Percentiles rank a stretch among this genome's conserved stretches.
Conservation (phyloP, 2,888 invertebrate species). For the Cantharis rufa region DNA sequence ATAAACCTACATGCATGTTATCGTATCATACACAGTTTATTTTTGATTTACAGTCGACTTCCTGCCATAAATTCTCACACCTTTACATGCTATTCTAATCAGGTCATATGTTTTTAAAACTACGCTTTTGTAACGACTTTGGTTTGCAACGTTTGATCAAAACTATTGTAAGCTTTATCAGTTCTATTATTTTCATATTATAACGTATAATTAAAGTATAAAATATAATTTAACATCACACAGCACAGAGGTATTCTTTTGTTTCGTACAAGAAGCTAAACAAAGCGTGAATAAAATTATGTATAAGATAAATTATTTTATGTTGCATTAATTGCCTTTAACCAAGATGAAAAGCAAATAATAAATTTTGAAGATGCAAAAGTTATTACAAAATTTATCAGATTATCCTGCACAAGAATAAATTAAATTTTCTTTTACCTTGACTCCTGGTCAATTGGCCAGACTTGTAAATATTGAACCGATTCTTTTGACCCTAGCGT, state of each 20-base stretch:
- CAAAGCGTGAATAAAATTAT: neutral
- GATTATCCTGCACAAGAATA: neutral
- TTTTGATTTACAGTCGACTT: slow-evolving; percentile 50
- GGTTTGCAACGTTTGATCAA: slow-evolving; percentile 23
- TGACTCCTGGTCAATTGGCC: neutral
- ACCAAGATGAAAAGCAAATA: neutral
- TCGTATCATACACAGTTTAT: slow-evolving; percentile 49
- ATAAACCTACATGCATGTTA: slow-evolving; percentile 47
- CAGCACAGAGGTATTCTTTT: neutral
- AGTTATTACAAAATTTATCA: neutral
- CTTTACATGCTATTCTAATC: slow-evolving; percentile 43
- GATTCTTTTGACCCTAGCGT: neutral
- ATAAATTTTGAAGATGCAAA: neutral
- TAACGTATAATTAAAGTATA: slow-evolving; percentile 8
- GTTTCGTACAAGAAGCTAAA: neutral
- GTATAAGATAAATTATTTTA: neutral
- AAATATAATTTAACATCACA: neutral
- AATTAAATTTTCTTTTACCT: neutral
- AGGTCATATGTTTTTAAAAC: slow-evolving; percentile 40
- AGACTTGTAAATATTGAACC: neutral
- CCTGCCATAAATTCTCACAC: slow-evolving; percentile 51
- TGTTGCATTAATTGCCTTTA: neutral
- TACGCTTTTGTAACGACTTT: slow-evolving; percentile 37
- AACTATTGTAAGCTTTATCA: neutral
- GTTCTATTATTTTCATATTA: slow-evolving; percentile 9